These are phyloP conservation scores for Ctenodactylus gundi DNA, from an alignment of 2,113 vertebrate species.

Conservation along the genomic window DNA sequence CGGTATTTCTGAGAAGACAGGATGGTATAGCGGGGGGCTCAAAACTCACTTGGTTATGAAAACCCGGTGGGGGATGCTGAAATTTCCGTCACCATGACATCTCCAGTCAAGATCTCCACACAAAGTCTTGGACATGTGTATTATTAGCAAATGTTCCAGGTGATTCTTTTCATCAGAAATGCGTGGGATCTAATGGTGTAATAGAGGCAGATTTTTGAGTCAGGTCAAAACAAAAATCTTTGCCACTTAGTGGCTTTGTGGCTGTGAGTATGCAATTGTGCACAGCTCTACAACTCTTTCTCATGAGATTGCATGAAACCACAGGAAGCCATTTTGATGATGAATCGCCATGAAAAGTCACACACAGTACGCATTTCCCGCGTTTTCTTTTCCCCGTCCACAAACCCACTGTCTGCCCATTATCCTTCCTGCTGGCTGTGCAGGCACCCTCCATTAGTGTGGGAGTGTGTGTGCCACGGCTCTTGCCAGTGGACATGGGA, in stretches of 20 bases:
- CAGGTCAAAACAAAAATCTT: background rate
- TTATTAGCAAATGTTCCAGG: background rate
- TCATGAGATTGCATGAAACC: background rate
- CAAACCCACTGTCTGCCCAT: background rate
- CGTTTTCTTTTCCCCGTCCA: background rate
- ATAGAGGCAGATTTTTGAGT: background rate
- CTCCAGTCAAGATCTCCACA: background rate
- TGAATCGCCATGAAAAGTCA: background rate
- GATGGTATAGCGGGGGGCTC: background rate
- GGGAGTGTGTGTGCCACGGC: background rate
- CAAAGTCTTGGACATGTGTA: background rate
- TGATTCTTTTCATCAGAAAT: background rate
- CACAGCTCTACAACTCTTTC: background rate
- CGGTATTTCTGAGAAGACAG: background rate
- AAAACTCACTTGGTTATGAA: background rate
- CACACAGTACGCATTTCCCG: rapidly evolving
- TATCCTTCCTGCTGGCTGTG: background rate
- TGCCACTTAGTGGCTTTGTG: background rate
- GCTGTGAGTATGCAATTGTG: background rate
- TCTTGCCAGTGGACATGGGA: rapidly evolving
- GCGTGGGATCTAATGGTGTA: background rate
- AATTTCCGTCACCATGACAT: background rate
- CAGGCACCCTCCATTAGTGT: too few relatives aligned
- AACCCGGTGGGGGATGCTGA: background rate
- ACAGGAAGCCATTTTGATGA: background rate